Conservation (phyloP, 2,888 invertebrate species). For the Hemithea aestivaria region DNA sequence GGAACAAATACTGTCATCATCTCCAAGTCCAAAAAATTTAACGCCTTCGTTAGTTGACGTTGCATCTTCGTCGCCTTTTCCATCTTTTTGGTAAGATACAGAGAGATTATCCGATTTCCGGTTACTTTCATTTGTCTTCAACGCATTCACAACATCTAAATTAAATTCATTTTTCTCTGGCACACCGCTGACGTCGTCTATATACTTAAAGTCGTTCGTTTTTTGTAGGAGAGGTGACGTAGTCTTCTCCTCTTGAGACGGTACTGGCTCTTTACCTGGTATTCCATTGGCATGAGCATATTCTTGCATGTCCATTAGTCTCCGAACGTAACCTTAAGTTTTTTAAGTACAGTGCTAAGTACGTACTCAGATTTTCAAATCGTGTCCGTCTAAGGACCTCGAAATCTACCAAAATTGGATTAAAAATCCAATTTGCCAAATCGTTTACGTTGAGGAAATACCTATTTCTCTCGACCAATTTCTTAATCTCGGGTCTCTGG, state of each 20-base stretch:
- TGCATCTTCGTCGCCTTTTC: slow-evolving; percentile 62
- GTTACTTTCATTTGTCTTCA: slow-evolving; percentile 52
- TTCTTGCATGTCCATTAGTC: slow-evolving; percentile 69
- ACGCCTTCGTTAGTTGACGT: slow-evolving; percentile 70
- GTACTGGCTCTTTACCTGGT: slow-evolving; percentile 65
- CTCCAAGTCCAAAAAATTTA: slow-evolving; percentile 74
- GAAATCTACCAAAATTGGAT: slow-evolving; percentile 55
- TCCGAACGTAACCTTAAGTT: slow-evolving; percentile 36
- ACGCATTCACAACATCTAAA: slow-evolving; percentile 62
- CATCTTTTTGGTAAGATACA: slow-evolving; percentile 50
- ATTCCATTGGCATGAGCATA: slow-evolving; percentile 65
- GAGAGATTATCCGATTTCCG: slow-evolving; percentile 45
- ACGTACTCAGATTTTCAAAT: slow-evolving; percentile 46
- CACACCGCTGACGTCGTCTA: slow-evolving; percentile 50
- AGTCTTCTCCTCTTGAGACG: slow-evolving; percentile 73
- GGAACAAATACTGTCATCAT: slow-evolving; percentile 72
- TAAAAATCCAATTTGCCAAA: slow-evolving; percentile 43
- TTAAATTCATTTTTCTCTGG: slow-evolving; percentile 48
- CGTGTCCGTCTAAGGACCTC: slow-evolving; percentile 48
- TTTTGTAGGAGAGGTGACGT: slow-evolving; percentile 64
- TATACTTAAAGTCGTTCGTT: slow-evolving; percentile 55
- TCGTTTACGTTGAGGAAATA: slow-evolving; percentile 61
- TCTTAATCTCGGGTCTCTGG: slow-evolving; percentile 82
- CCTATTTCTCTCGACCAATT: slow-evolving; percentile 70
- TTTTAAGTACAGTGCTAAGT: slow-evolving; percentile 52